Evolutionary conservation across 1,140 invertebrate species (phyloP).

Genomic region (Bombus balteatus): DNA sequence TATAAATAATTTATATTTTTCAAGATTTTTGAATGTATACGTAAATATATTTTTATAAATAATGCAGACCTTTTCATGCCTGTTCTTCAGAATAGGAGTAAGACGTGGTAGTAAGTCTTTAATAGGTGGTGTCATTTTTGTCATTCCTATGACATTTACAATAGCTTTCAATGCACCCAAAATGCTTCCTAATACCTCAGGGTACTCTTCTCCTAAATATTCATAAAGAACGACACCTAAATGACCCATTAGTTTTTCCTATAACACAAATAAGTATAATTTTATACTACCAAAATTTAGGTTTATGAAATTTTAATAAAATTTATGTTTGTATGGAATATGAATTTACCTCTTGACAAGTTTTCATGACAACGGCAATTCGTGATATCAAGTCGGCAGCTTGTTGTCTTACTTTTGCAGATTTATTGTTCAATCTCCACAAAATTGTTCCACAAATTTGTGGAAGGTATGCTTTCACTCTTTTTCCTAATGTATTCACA

Average conservation of each 20-base stretch:
- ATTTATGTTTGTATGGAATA: conserved; percentile 7
- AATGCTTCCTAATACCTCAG: conserved; percentile 99
- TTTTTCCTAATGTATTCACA: conserved; percentile 97
- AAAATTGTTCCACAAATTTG: conserved; percentile 99
- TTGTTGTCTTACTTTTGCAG: conserved; percentile 99
- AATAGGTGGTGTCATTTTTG: conserved; percentile 99
- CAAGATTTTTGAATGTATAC: too few relatives aligned
- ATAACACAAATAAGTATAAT: conserved; percentile 65
- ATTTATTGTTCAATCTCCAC: conserved; percentile 99
- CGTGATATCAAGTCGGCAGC: conserved; percentile 99
- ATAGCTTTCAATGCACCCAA: conserved; percentile 99
- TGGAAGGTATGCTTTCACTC: conserved; percentile 98
- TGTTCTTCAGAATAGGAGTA: conserved; percentile 98
- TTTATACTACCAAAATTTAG: conserved; percentile 6
- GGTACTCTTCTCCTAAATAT: conserved; percentile 99
- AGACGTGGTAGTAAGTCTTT: conserved; percentile 98
- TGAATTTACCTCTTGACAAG: conserved; percentile 94
- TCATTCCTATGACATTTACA: conserved; percentile 99
- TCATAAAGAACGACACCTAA: conserved; percentile 99
- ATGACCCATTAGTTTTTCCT: conserved; percentile 99
- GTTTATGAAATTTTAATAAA: too few relatives aligned
- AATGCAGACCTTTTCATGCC: conserved; percentile 84
- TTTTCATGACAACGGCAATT: conserved; percentile 99
- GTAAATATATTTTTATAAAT: background rate
- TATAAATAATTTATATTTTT: background rate